Percentiles rank a stretch among this genome's conserved stretches.
Evolutionary conservation across 2,888 invertebrate genomes (phyloP).

Genomic region (Drosophila mettleri): DNA sequence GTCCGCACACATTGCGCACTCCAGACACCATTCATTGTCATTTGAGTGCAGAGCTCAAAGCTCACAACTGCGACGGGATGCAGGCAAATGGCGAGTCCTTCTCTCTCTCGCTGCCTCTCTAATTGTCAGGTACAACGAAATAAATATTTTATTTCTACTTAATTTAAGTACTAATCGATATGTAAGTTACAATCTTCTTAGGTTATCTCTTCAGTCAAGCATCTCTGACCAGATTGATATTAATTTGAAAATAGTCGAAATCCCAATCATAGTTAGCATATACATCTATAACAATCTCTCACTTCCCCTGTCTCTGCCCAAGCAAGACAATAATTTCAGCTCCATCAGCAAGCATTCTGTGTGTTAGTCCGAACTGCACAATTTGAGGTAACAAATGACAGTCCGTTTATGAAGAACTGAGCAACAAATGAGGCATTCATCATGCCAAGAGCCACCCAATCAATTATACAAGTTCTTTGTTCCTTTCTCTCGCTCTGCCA

Average conservation of each 20-base stretch:
- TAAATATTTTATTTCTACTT: neutral
- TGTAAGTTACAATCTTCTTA: neutral
- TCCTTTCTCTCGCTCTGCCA: slow-evolving; percentile 1
- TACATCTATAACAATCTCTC: slow-evolving; percentile 2
- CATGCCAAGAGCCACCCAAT: slow-evolving; percentile 65
- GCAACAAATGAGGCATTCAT: slow-evolving; percentile 73
- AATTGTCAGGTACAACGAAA: neutral
- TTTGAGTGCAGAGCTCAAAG: slow-evolving; percentile 35
- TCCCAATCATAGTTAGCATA: neutral
- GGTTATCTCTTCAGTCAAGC: too few relatives aligned
- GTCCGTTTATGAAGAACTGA: slow-evolving; percentile 55
- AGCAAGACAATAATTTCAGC: slow-evolving; percentile 49
- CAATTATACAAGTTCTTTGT: slow-evolving; percentile 49
- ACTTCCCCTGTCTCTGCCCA: neutral
- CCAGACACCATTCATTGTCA: slow-evolving; percentile 56
- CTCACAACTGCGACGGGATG: slow-evolving; percentile 40
- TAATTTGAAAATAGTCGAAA: slow-evolving; percentile 1
- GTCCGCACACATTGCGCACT: slow-evolving; percentile 34
- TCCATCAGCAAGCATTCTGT: slow-evolving; percentile 22
- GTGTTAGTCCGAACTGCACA: slow-evolving; percentile 35
- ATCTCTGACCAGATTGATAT: neutral
- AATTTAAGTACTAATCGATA: neutral
- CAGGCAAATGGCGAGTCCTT: slow-evolving; percentile 54
- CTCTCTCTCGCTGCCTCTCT: slow-evolving; percentile 2
- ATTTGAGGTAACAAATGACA: slow-evolving; percentile 56